A percentile compares a stretch with the other conserved stretches of the same genome.
These are phyloP conservation scores for Nomada lathburiana DNA, from an alignment of 2,888 invertebrate species.

Conservation along the genomic window DNA sequence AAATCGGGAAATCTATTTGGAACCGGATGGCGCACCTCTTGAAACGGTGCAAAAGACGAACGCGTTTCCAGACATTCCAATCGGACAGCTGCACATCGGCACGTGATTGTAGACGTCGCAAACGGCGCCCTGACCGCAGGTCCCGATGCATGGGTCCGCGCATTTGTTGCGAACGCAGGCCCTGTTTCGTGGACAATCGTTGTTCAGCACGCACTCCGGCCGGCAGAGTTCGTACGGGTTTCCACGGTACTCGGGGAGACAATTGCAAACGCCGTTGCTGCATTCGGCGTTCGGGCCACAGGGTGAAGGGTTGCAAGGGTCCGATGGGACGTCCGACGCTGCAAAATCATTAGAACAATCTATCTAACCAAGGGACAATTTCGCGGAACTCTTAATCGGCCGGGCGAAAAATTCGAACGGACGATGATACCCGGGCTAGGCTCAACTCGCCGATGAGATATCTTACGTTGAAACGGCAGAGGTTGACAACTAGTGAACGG, in stretches of 20 bases:
- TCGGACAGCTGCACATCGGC: slow-evolving; percentile 87
- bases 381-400: background rate
- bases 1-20: background rate
- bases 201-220: slow-evolving; percentile 84
- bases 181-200: slow-evolving; percentile 82
- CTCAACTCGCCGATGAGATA: background rate
- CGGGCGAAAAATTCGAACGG: background rate
- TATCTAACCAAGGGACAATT: background rate
- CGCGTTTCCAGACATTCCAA: slow-evolving; percentile 91
- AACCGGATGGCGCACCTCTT: slow-evolving; percentile 85
- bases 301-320: slow-evolving; percentile 91
- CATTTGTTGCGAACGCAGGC: slow-evolving; percentile 85
- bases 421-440: background rate
- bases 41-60: slow-evolving; percentile 86
- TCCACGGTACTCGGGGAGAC: slow-evolving; percentile 87
- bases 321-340: slow-evolving; percentile 74
- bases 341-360: slow-evolving; percentile 29
- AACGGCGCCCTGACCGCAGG: slow-evolving; percentile 86
- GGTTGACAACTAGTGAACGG: slow-evolving; percentile 87
- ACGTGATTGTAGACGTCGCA: slow-evolving; percentile 86
- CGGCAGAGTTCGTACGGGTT: slow-evolving; percentile 85
- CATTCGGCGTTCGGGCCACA: slow-evolving; percentile 85
- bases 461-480: slow-evolving; percentile 78
- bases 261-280: slow-evolving; percentile 87
- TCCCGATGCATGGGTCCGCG: slow-evolving; percentile 84